A percentile compares a stretch with the other conserved stretches of the same genome.
phyloP scores from a whole-genome alignment of 2,797 vertebrate genomes.

The Enoplosus armatus region DNA sequence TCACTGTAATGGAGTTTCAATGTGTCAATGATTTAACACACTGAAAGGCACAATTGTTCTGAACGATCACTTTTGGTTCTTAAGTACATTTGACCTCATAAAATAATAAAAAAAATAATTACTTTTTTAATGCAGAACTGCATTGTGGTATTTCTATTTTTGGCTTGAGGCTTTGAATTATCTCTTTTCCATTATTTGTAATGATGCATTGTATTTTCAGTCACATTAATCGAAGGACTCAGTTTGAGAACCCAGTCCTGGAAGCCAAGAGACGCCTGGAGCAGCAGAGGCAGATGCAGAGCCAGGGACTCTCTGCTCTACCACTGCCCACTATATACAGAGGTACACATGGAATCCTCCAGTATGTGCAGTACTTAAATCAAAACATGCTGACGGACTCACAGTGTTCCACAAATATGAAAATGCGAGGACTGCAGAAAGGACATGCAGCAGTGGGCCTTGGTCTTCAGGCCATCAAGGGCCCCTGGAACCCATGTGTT shows the following conservation, averaged over 20 bases:
- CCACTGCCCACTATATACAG: constrained; percentile 89
- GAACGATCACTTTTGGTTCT: constrained; percentile 1
- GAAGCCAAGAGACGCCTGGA: constrained; percentile 98
- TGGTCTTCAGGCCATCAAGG: not conserved
- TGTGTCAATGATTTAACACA: not conserved
- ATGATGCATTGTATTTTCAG: constrained; percentile 78
- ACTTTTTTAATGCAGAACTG: not conserved
- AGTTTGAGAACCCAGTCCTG: constrained; percentile 99
- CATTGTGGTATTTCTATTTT: not conserved
- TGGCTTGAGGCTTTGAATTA: not conserved
- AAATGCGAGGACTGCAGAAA: constrained; percentile 26
- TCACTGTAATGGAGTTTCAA: not conserved
- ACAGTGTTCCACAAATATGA: constrained; percentile 15
- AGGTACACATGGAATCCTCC: constrained; percentile 62
- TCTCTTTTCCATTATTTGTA: not conserved
- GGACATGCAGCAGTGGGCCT: not conserved
- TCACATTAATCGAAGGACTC: constrained; percentile 99
- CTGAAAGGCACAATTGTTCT: not conserved
- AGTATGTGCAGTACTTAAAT: constrained; percentile 2
- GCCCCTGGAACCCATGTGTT: not conserved
- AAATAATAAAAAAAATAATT: not conserved
- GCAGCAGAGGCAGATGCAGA: constrained; percentile 97
- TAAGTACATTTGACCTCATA: not conserved
- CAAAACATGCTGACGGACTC: constrained; percentile 20
- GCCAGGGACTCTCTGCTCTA: constrained; percentile 94